Base-by-base conservation (phyloP, 1,140 invertebrate genomes). In the Solenopsis invicta region DNA sequence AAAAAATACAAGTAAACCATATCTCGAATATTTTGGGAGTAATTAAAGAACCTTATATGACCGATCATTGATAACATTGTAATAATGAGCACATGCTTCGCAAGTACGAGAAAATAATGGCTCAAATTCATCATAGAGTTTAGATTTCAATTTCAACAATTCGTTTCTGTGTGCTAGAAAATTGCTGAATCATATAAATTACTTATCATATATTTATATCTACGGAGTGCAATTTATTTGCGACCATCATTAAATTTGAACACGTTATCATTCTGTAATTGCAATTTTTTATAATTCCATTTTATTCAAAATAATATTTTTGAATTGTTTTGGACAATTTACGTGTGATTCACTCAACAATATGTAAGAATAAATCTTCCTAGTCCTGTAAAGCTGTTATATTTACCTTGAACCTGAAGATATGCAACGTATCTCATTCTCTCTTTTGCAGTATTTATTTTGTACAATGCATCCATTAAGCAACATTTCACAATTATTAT, bases 231-330 rank as follows among this genome's bases (percentile, higher is more conserved):
- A 69, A 66, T 66, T 1, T n/a, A 74, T n/a, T 34, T 34, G 9
- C 18, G 0, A 62, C 29, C 9, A 34, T 18, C 2, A 5, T 21
- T 18, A 37, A 5, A 12, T 37, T n/a, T 74, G 29, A n/a, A 50
- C 8, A 50, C 16, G 12, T n/a, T n/a, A n/a, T 52, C 3, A 72
- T 52, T n/a, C 16, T 54, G n/a, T 37, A 72, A 72, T 0, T 52
- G 24, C 9, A 1, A 29, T 5, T 4, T 34, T 21, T n/a, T 54
- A 16, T 9, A 0, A 18, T 34, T 5, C n/a, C 0, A 72, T 72
- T 41, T 41, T 54, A n/a, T 34, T 72, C 54, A 34, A 34, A 72
- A 52, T 72, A 52, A 37, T 54, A 72, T 54, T 72, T 72, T 37
- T 0, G 1, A 52, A 16, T 71, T 24, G 24, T 3, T 6, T 2